Percentiles rank a stretch among this genome's conserved stretches.
These are phyloP conservation scores for Arenicola marina DNA, from an alignment of 2,888 invertebrate genomes.

Conservation along the genomic window DNA sequence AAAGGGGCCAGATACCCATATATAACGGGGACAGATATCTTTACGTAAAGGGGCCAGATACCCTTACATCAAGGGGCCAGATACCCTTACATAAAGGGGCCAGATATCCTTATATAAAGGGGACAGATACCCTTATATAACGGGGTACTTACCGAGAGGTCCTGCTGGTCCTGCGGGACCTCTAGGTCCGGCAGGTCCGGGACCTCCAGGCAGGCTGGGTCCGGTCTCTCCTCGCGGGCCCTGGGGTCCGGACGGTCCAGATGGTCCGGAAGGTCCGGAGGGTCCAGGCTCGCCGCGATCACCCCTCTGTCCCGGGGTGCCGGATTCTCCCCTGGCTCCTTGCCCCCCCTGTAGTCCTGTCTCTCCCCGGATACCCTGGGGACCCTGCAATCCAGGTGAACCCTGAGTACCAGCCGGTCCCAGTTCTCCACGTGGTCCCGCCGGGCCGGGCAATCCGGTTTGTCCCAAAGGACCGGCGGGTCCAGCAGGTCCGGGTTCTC, in stretches of 20 bases:
- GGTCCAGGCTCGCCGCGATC: constrained; percentile 25
- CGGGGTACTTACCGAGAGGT: constrained; percentile 11
- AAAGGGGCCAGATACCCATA: no score
- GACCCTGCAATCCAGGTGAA: constrained; percentile 10
- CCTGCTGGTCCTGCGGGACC: constrained; percentile 16
- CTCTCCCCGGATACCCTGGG: constrained; percentile 21
- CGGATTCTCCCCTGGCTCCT: constrained; percentile 21
- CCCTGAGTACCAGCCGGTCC: neutral
- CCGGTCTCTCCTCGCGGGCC: constrained; percentile 10
- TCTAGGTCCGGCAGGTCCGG: constrained; percentile 13
- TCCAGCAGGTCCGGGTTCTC: constrained; percentile 28
- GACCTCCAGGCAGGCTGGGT: constrained; percentile 12
- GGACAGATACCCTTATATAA: no score
- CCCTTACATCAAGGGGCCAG: no score
- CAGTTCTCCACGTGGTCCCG: constrained; percentile 20
- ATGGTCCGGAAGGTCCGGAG: constrained; percentile 11
- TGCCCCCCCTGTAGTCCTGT: constrained; percentile 18
- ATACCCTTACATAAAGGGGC: no score
- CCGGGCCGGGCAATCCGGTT: constrained; percentile 9
- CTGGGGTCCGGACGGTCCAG: constrained; percentile 14
- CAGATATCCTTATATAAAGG: no score
- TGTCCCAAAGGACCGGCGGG: constrained; percentile 21
- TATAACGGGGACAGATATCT: no score
- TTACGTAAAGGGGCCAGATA: no score
- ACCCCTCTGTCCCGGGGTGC: constrained; percentile 17